Base-by-base conservation (phyloP, 2,797 vertebrate genomes). In the Sebastes trivittatus region DNA sequence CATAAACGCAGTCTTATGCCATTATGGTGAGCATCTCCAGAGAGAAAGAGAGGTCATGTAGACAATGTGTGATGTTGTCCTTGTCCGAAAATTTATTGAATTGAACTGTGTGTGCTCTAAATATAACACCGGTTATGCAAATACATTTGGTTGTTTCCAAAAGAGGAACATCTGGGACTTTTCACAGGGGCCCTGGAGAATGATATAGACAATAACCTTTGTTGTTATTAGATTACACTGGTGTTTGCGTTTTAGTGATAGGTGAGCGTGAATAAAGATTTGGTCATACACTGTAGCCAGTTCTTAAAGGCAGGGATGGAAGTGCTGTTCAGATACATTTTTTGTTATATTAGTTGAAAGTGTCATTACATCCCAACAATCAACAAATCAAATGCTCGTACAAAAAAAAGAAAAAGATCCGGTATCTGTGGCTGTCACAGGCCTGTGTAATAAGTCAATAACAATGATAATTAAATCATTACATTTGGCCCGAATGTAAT, bases 1-100 rank as follows among this genome's bases (percentile, higher is more conserved):
- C 80, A 82, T 87, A 56, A 80, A 81, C 64, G 59, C 77, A 66
- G 60, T 86, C 74, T 27, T 30, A 52, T 69, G 18, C 63, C 69
- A 67, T 89, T 85, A 87, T 61, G 18, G 66, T 83, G 83, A 89
- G 62, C 71, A 63, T 86, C 60, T 82, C 75, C 89, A 91, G 90
- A 81, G 76, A 73, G 29, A 56, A 7, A 69, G 38, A 66, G 11
- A 61, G 18, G 32, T 70, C 8, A 70, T 78, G 77, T 61, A 34
- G 59, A 80, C 38, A 27, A 80, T 65, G 62, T 82, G 32, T 27
- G 72, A 52, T 58, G 61, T 72, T 69, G 70, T 64, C 16, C 20
- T 56, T 30, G 77, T 77, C 23, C 29, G 18, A 62, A 77, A 54
- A 72, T 58, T 6, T 32, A 63, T 79, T 25, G 58, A 52, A 52